These are phyloP conservation scores for Theristicus caerulescens DNA, from an alignment of 2,113 vertebrate genomes.

Conservation along the genomic window DNA sequence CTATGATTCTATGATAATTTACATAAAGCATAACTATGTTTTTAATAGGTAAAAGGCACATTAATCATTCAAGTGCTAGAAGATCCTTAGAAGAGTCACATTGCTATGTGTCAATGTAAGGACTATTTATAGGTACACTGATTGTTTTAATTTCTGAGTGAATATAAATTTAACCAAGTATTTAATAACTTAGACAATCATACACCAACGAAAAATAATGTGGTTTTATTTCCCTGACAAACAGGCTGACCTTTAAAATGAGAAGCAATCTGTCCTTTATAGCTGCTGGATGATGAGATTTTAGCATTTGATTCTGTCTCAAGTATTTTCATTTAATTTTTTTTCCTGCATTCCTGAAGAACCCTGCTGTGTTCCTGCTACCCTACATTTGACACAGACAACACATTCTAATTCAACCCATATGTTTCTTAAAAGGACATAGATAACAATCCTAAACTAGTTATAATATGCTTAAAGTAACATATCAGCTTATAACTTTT, in stretches of 20 bases:
- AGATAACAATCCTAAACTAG: not conserved
- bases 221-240: constrained; percentile 13
- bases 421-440: not conserved
- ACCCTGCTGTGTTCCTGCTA: not conserved
- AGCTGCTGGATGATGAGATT: not conserved
- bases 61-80: constrained; percentile 27
- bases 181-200: constrained; percentile 21
- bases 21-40: not conserved
- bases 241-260: constrained; percentile 34
- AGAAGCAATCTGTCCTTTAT: not conserved
- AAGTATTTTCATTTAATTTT: not conserved
- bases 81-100: constrained; percentile 1
- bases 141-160: constrained; percentile 37
- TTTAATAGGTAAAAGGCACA: constrained; percentile 30
- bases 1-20: not conserved
- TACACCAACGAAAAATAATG: not conserved
- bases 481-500: not conserved
- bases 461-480: not conserved
- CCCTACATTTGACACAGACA: not conserved
- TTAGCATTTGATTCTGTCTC: not conserved
- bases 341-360: not conserved
- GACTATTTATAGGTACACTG: constrained; percentile 4
- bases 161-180: not conserved
- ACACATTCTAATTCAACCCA: not conserved
- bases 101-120: not conserved